Percentiles rank a stretch among this genome's conserved stretches.
Conservation (phyloP, 2,888 invertebrate genomes). For the Pomacea canaliculata region DNA sequence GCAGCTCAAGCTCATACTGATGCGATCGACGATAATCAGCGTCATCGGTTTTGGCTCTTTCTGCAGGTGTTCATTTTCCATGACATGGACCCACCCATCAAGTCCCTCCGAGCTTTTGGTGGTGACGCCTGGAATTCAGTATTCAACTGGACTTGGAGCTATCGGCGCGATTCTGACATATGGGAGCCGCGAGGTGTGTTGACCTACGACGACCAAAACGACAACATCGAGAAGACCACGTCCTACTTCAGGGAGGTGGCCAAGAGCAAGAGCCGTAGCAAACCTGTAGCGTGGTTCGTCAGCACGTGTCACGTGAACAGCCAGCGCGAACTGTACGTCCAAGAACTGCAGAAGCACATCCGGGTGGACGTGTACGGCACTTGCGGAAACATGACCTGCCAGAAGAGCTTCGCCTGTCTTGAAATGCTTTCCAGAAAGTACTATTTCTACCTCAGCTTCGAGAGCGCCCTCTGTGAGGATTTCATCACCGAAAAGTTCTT, state of each 20-base stretch:
- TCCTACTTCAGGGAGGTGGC: constrained; percentile 17
- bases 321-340: constrained; percentile 22
- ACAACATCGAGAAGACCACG: constrained; percentile 10
- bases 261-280: constrained; percentile 18
- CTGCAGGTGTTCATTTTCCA: constrained; percentile 20
- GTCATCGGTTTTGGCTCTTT: too few species aligned
- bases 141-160: constrained; percentile 29
- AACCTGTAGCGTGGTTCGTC: constrained; percentile 25
- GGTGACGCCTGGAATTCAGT: constrained; percentile 12
- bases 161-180: constrained; percentile 22
- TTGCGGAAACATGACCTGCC: constrained; percentile 30
- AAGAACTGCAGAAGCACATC: constrained; percentile 28
- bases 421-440: constrained; percentile 26
- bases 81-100: constrained; percentile 22
- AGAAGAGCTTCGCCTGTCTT: constrained; percentile 18
- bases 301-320: constrained; percentile 19
- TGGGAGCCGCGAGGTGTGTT: constrained; percentile 16
- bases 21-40: too few species aligned
- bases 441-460: constrained; percentile 40
- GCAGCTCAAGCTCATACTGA: too few species aligned
- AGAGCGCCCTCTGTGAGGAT: constrained; percentile 35
- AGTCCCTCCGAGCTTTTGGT: constrained; percentile 11
- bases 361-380: constrained; percentile 32
- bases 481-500: constrained; percentile 40
- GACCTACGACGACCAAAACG: not conserved